Evolutionary conservation across 2,113 vertebrate genomes (phyloP).

Genomic region (Meriones unguiculatus): DNA sequence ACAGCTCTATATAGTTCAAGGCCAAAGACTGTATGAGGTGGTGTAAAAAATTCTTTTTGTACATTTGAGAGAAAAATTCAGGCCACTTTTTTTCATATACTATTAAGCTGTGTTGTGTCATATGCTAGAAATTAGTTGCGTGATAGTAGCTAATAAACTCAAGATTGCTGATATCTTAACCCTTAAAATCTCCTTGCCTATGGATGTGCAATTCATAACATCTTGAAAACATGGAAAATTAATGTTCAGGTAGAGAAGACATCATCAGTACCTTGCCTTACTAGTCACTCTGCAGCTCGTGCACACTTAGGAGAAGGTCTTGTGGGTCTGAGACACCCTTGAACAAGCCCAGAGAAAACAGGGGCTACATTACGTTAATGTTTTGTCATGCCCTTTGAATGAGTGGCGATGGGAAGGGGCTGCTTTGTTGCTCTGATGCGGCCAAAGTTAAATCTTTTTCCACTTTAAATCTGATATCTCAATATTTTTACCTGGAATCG

Average conservation of each 20-base stretch:
- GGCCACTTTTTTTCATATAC: conserved; percentile 68
- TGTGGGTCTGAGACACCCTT: conserved; percentile 85
- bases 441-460: conserved; percentile 86
- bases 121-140: conserved; percentile 71
- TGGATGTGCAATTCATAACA: conserved; percentile 74
- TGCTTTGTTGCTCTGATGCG: conserved; percentile 87
- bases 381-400: conserved; percentile 85
- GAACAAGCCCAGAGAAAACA: conserved; percentile 87
- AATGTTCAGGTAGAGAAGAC: conserved; percentile 71
- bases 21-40: conserved; percentile 79
- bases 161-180: conserved; percentile 68
- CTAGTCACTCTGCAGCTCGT: conserved; percentile 78
- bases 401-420: conserved; percentile 86
- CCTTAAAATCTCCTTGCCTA: conserved; percentile 67
- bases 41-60: conserved; percentile 85
- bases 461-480: conserved; percentile 83
- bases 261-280: conserved; percentile 79
- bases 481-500: conserved; percentile 86
- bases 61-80: conserved; percentile 86
- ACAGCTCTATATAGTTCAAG: conserved; percentile 79
- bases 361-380: conserved; percentile 89
- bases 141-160: conserved; percentile 66
- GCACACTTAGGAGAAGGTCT: conserved; percentile 78
- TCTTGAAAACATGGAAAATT: conserved; percentile 57
- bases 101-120: conserved; percentile 21